Percentiles rank a stretch among this genome's conserved stretches.
Evolutionary conservation across 2,797 vertebrate species (phyloP).

Genomic region (Glossophaga mutica): DNA sequence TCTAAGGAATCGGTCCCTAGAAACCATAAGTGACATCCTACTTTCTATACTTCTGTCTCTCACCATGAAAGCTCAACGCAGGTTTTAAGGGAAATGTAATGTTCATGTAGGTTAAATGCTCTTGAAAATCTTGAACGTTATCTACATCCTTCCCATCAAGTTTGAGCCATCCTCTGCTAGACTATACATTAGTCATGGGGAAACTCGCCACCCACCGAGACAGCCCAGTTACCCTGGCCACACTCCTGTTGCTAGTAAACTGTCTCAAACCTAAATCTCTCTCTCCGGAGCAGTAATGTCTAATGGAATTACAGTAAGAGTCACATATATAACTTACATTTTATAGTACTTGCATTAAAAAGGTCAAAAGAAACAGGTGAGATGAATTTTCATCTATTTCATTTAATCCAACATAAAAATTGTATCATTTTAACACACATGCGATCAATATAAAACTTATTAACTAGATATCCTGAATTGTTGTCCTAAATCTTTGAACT

Average conservation of each 20-base stretch:
- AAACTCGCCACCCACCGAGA: neutral
- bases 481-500: neutral
- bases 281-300: neutral
- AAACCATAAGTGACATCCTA: neutral
- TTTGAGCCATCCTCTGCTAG: neutral
- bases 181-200: neutral
- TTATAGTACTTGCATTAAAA: neutral
- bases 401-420: neutral
- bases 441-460: neutral
- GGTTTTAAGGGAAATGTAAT: neutral
- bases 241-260: neutral
- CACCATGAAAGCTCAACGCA: neutral
- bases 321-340: neutral
- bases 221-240: neutral
- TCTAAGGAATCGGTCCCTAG: neutral
- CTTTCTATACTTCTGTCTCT: neutral
- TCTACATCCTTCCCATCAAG: neutral
- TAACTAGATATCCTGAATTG: neutral
- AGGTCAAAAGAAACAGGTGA: conserved; percentile 1
- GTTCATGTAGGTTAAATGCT: neutral
- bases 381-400: neutral
- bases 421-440: neutral
- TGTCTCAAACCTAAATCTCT: neutral
- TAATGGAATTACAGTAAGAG: neutral
- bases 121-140: neutral